A percentile compares a stretch with the other conserved stretches of the same genome.
Conservation (phyloP, 2,888 invertebrate genomes). For the Griposia aprilina region DNA sequence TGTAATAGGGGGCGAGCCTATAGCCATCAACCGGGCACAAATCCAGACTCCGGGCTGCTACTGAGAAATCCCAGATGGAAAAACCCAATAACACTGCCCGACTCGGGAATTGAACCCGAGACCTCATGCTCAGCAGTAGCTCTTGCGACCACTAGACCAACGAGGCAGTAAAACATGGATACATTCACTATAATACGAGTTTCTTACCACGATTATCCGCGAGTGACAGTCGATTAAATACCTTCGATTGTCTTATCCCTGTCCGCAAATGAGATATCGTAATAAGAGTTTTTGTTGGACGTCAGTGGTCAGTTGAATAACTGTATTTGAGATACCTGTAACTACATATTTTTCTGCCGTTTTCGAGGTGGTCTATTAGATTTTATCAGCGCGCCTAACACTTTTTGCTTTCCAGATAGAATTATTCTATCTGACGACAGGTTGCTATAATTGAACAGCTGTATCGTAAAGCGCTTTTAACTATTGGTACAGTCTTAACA, state of each 20-base stretch:
- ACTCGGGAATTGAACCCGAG: no score
- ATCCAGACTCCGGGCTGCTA: no score
- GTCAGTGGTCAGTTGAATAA: background rate
- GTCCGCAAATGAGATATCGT: conserved; percentile 40
- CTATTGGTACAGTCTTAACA: background rate
- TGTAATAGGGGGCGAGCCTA: no score
- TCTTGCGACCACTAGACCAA: no score
- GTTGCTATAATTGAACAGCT: background rate
- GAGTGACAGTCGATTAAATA: conserved; percentile 55
- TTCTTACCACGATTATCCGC: conserved; percentile 19
- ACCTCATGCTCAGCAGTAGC: no score
- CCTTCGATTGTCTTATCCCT: conserved; percentile 44
- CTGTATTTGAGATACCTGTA: background rate
- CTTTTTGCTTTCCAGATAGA: no score
- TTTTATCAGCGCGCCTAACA: background rate
- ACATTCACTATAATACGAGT: conserved; percentile 35
- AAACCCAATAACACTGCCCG: no score
- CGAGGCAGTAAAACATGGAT: no score
- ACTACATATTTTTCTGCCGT: no score
- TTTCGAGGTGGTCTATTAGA: background rate
- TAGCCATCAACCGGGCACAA: no score
- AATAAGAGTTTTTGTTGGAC: conserved; percentile 23
- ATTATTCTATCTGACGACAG: background rate
- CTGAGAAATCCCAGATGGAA: no score
- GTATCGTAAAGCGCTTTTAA: background rate